Evolutionary conservation across 2,888 invertebrate species (phyloP).

Genomic region (Notodonta dromedarius): DNA sequence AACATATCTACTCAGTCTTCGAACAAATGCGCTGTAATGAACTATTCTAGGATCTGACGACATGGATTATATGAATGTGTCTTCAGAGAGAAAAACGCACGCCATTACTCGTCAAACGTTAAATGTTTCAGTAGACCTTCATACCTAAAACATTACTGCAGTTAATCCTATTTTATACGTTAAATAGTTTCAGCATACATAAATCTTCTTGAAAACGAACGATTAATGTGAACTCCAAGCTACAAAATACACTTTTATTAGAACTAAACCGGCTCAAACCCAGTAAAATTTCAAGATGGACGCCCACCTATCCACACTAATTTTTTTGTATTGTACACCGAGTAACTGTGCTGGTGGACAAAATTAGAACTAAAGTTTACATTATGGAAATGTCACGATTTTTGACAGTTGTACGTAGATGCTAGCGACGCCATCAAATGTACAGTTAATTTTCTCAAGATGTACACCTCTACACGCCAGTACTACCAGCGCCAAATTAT

Average conservation of each 20-base stretch:
- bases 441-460: no score
- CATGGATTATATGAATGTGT: constrained; percentile 81
- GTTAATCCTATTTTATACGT: constrained; percentile 84
- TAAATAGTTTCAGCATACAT: constrained; percentile 76
- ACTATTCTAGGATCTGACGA: constrained; percentile 63
- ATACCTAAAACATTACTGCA: constrained; percentile 90
- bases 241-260: constrained; percentile 82
- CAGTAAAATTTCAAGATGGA: constrained; percentile 91
- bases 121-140: constrained; percentile 77
- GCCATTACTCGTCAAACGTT: constrained; percentile 86
- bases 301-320: constrained; percentile 85
- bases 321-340: background rate
- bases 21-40: constrained; percentile 48
- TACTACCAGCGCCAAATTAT: no score
- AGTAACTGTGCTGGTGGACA: no score
- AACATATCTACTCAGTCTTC: constrained; percentile 43
- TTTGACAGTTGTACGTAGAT: no score
- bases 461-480: no score
- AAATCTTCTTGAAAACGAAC: constrained; percentile 77
- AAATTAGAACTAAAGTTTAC: no score
- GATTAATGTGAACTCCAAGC: constrained; percentile 73
- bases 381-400: no score
- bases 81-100: constrained; percentile 86
- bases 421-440: no score
- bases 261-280: constrained; percentile 89